Evolutionary conservation across 2,113 vertebrate genomes (phyloP), one percentile per base, ranked within the genome.

Genomic region (Herpetotheres cachinnans): DNA sequence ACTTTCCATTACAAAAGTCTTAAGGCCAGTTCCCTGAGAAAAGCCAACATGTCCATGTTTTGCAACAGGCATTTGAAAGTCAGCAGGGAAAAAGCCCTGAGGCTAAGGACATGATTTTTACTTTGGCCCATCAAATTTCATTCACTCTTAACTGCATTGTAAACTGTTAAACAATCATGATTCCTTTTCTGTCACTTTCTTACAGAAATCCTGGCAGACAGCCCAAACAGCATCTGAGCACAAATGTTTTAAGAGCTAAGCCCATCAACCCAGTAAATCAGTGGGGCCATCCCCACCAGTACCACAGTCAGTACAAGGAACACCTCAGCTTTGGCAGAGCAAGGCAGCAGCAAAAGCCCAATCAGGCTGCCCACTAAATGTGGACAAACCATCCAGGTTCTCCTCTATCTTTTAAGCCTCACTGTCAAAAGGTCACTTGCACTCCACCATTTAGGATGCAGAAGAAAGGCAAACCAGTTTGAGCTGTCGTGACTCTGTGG

Each of bases 51-150:
- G 22, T 54, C 56, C 58, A 59, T 54, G 26, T 91, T 95, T 91
- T 74, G 62, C 87, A 97, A 94, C 50, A 94, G 78, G 84, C 62
- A 47, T 94, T 90, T 95, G 55, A 95, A 93, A 94, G 73, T 77
- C 69, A 94, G 26, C 58, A 72, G 24, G 74, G 38, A 52, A 85
- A 93, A 89, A 82, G 3, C 10, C 36, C 67, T 59, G 58, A 90
- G 71, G 87, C 54, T 86, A 90, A 85, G 55, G n/a, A 91, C 47
- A 40, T 21, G 29, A 63, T 77, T 93, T 96, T 90, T 71, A 77
- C 50, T 94, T 91, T 91, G 78, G 78, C 38, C 89, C 66, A 91
- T 88, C 84, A 95, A 77, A 82, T 95, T 88, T 85, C 50, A 47
- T 94, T 96, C 63, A 59, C 46, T 71, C 40, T 86, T 94, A 82